phyloP scores from a whole-genome alignment of 2,888 invertebrate genomes.

The Drosophila pseudotalamancana region DNA sequence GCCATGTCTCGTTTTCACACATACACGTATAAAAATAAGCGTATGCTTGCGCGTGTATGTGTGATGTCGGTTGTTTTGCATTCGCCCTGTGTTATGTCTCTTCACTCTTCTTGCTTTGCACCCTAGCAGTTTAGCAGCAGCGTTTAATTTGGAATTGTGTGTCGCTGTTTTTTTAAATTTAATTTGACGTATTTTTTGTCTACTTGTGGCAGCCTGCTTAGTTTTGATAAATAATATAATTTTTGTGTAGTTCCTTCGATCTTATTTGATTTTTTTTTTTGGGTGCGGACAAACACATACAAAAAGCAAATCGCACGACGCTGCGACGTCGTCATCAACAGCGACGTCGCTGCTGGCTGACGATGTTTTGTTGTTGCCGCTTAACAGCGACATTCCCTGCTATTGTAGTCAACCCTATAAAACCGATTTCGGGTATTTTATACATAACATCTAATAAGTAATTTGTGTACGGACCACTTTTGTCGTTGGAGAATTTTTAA shows the following conservation, averaged over 20 bases:
- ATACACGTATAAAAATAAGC: constrained; percentile 39
- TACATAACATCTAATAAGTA: constrained; percentile 17
- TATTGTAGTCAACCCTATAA: constrained; percentile 18
- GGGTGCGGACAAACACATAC: constrained; percentile 63
- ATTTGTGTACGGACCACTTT: constrained; percentile 19
- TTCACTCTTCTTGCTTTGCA: constrained; percentile 34
- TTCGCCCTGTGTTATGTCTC: constrained; percentile 57
- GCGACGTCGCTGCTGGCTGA: constrained; percentile 30
- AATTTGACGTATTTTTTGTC: constrained; percentile 31
- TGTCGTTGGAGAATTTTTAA: constrained; percentile 33
- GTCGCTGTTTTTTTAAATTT: constrained; percentile 46
- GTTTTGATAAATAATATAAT: constrained; percentile 34
- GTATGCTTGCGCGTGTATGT: constrained; percentile 24
- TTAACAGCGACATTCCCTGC: constrained; percentile 12
- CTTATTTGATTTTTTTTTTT: constrained; percentile 38
- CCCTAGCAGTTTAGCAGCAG: constrained; percentile 26
- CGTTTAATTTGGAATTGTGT: constrained; percentile 39
- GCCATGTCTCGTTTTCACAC: constrained; percentile 68
- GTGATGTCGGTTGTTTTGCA: constrained; percentile 66
- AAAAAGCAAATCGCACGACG: constrained; percentile 53
- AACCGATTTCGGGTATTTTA: constrained; percentile 14
- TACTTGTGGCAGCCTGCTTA: constrained; percentile 13
- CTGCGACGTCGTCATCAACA: constrained; percentile 51
- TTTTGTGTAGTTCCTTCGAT: constrained; percentile 46
- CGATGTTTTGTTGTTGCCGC: constrained; percentile 45